These are phyloP conservation scores for Nomada fabriciana DNA, from an alignment of 2,888 invertebrate genomes.

Conservation along the genomic window DNA sequence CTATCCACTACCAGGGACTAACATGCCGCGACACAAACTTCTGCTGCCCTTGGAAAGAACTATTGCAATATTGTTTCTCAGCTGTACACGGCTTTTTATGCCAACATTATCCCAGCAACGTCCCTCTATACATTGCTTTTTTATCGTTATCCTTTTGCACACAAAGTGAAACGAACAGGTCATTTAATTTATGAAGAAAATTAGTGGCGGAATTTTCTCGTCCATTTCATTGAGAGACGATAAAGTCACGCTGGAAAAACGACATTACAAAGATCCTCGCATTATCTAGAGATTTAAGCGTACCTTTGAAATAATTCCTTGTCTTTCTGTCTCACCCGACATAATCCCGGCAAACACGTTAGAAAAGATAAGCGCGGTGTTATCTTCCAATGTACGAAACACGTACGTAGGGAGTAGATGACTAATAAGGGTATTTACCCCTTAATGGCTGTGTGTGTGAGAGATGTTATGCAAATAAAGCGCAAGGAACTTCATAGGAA, in stretches of 20 bases:
- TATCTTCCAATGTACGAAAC: slow-evolving; percentile 21
- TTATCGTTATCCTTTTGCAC: background rate
- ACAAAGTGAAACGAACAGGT: background rate
- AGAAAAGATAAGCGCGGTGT: slow-evolving; percentile 32
- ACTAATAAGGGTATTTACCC: slow-evolving; percentile 24
- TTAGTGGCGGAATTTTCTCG: background rate
- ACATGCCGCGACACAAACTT: slow-evolving; percentile 28
- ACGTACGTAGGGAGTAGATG: slow-evolving; percentile 9
- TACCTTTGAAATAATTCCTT: slow-evolving; percentile 33
- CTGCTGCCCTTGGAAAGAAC: slow-evolving; percentile 12
- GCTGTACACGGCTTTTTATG: slow-evolving; percentile 11
- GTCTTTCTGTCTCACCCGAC: background rate
- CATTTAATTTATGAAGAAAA: background rate
- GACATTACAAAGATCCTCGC: slow-evolving; percentile 8
- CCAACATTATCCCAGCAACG: slow-evolving; percentile 5
- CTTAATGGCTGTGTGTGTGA: slow-evolving; percentile 18
- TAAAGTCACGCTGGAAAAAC: background rate
- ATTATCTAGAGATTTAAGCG: slow-evolving; percentile 6
- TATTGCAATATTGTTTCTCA: slow-evolving; percentile 32
- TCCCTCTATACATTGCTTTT: background rate
- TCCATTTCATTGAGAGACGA: background rate
- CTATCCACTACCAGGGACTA: slow-evolving; percentile 21
- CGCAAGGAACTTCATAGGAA: background rate
- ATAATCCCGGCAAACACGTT: slow-evolving; percentile 33
- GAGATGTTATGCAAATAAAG: slow-evolving; percentile 24